phyloP scores from a whole-genome alignment of 2,888 invertebrate species.

The Mesoligia furuncula region DNA sequence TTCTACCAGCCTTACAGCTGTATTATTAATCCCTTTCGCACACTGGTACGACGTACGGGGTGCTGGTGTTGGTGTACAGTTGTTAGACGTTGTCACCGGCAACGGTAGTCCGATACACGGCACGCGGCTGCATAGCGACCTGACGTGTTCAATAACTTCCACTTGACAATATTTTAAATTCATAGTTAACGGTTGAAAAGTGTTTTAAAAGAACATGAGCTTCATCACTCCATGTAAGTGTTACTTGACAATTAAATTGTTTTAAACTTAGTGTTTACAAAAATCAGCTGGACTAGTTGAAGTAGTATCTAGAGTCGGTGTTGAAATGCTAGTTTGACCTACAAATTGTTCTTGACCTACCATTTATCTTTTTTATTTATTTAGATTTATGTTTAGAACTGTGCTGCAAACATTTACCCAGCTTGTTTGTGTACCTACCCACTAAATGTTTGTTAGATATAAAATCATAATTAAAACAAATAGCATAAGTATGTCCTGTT shows the following conservation, averaged over 20 bases:
- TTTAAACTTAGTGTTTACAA: slow-evolving; percentile 32
- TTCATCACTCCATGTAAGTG: slow-evolving; percentile 56
- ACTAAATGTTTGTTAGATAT: background rate
- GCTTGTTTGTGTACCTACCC: slow-evolving; percentile 3
- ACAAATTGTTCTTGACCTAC: slow-evolving; percentile 69
- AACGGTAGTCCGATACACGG: slow-evolving; percentile 86
- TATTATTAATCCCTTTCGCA: slow-evolving; percentile 78
- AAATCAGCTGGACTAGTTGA: slow-evolving; percentile 32
- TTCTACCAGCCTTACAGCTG: slow-evolving; percentile 64
- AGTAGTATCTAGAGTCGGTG: slow-evolving; percentile 23
- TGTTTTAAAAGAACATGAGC: slow-evolving; percentile 37
- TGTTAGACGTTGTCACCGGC: slow-evolving; percentile 88
- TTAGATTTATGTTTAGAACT: slow-evolving; percentile 2
- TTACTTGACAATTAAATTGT: slow-evolving; percentile 10
- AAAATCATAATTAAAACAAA: background rate
- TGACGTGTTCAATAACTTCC: slow-evolving; percentile 80
- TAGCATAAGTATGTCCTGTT: background rate
- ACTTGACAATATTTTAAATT: slow-evolving; percentile 76
- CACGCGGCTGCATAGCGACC: slow-evolving; percentile 78
- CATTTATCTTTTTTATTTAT: slow-evolving; percentile 28
- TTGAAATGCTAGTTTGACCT: slow-evolving; percentile 65
- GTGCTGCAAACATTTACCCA: background rate
- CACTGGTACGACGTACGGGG: slow-evolving; percentile 76
- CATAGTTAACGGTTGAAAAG: slow-evolving; percentile 55
- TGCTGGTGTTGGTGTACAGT: slow-evolving; percentile 82